Percentiles rank a stretch among this genome's conserved stretches.
phyloP scores from a whole-genome alignment of 2,113 vertebrate species.

The Malurus alboscapulatus region DNA sequence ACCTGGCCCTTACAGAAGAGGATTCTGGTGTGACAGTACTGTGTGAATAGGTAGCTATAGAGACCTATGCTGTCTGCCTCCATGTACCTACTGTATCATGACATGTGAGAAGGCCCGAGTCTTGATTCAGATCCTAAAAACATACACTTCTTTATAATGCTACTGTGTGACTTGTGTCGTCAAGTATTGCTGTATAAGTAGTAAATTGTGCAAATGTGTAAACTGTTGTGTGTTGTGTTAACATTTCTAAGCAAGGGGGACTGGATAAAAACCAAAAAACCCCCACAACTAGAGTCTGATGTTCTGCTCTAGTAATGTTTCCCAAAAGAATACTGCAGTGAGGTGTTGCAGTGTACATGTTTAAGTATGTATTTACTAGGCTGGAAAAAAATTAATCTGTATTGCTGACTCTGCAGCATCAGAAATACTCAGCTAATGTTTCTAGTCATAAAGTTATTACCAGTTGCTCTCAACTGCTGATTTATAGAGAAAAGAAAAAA shows the following conservation, averaged over 20 bases:
- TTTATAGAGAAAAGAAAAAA: not conserved
- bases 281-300: not conserved
- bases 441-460: not conserved
- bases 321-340: not conserved
- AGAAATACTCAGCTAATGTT: conserved; percentile 7
- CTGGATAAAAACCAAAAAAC: not conserved
- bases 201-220: not conserved
- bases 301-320: not conserved
- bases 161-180: not conserved
- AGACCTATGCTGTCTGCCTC: not conserved
- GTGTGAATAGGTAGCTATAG: not conserved
- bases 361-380: not conserved
- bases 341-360: not conserved
- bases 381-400: not conserved
- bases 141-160: not conserved
- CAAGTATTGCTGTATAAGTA: not conserved
- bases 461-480: not conserved
- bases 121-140: not conserved
- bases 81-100: not conserved
- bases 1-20: not conserved
- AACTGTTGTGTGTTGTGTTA: not conserved
- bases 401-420: conserved; percentile 8
- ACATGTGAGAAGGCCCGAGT: not conserved
- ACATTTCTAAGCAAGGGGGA: not conserved
- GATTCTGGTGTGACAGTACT: fast-evolving